Evolutionary conservation across 2,113 vertebrate genomes (phyloP).

Genomic region (Crotalus viridis): DNA sequence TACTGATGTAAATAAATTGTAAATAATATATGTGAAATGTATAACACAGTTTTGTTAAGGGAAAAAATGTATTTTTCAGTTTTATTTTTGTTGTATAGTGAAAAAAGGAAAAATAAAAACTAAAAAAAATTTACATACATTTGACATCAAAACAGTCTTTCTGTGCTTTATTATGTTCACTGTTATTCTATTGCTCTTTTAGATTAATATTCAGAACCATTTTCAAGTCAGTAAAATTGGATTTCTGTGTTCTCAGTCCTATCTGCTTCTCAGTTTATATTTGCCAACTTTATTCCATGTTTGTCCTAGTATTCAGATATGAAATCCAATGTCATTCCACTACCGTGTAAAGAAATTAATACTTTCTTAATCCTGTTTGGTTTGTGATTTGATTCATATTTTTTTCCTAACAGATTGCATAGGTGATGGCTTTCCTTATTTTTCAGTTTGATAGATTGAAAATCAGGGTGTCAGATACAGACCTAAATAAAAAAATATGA

Average conservation of each 20-base stretch:
- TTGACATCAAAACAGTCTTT: not conserved
- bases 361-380: constrained; percentile 44
- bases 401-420: constrained; percentile 9
- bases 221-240: not conserved
- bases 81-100: too few relatives aligned
- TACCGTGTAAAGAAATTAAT: constrained; percentile 44
- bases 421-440: constrained; percentile 29
- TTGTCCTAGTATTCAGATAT: constrained; percentile 50
- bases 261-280: not conserved
- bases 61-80: too few relatives aligned
- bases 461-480: constrained; percentile 23
- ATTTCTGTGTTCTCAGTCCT: not conserved
- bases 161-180: not conserved
- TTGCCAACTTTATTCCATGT: constrained; percentile 34
- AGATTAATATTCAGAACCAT: not conserved
- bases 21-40: too few relatives aligned
- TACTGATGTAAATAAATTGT: too few relatives aligned
- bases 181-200: not conserved
- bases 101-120: too few relatives aligned
- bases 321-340: constrained; percentile 46
- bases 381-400: constrained; percentile 48
- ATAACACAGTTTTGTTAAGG: too few relatives aligned
- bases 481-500: constrained; percentile 36
- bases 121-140: not conserved
- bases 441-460: constrained; percentile 22